Base-by-base conservation (phyloP, 2,888 invertebrate genomes). In the Pedicia rivosa region DNA sequence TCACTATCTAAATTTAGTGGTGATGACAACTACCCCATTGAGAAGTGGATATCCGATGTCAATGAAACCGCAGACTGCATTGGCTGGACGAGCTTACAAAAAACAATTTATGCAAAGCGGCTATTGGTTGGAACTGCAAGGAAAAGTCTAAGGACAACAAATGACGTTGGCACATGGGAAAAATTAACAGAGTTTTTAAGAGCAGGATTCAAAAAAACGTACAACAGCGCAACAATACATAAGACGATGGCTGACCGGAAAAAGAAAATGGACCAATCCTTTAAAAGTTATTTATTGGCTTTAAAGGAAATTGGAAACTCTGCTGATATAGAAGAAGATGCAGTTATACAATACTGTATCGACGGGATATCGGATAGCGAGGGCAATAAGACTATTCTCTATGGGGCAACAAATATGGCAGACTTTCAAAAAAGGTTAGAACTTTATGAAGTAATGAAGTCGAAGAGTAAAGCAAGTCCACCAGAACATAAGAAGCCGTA, bases 271-370 rank as follows among this genome's bases (percentile, higher is more conserved):
- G 28, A 39, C 14, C 35, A 37, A 31, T 17, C 25, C 1, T 37
- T 28, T 9, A 27, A 37, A 24, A 36, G 33, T 8, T 41, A 39
- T 19, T 13, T 41, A 8, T 36, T 39, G 24, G 32, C 27, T 9
- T 36, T 39, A 8, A 22, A 31, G 5, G 41, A 52, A 44, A 44
- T 53, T 19, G 49, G 44, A 13, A 46, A 43, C 36, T 41, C 47
- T 28, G 48, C 42, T 1, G 41, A 42, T 10, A 43, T 52, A 7
- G 48, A 50, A 30, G 37, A 41, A 20, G 47, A 46, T 25, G 44
- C 42, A 10, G n/a, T 53, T 13, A 49, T 52, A 12, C 43, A 49
- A 25, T 52, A 50, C 36, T 43, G 50, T 5, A 46, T 52, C 10
- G 47, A 50, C 37, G 50, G 48, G 5, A 46, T 53, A 17, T 37